Base-by-base conservation (phyloP, 2,113 vertebrate species). In the Isichthys henryi region DNA sequence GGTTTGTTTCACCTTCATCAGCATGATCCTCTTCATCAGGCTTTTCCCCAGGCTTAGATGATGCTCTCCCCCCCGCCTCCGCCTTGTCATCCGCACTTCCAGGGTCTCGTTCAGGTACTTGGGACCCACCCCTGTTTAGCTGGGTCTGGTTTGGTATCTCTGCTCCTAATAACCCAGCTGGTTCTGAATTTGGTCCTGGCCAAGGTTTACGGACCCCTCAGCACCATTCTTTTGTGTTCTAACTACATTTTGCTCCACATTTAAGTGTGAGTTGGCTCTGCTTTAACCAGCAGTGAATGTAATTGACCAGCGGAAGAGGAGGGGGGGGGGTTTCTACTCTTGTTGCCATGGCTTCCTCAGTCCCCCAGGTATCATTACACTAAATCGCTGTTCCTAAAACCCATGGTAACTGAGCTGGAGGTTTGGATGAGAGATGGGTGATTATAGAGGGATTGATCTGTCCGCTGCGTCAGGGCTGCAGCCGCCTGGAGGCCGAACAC, bases 21-120 rank as follows among this genome's bases (percentile, higher is more conserved):
- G 97, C 91, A 99, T 98, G 98, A 99, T 99, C 92, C 97, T 99
- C 87, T 99, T 99, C 91, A 99, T 99, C 90, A 95, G 98, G 50
- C 95, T 99, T 89, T 98, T 99, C 93, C 98, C 98, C 87, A 95
- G 97, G 88, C 96, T 99, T 49, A 97, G 97, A 93, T 99, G 96
- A 98, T 93, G 91, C 92, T 15, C 11, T 43, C 87, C 8, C 43
- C 62, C 45, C 5, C 21, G 3, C 52, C 35, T 39, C 17, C 53
- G 19, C 53, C 19, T 21, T 56, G 19, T 74, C 70, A 39, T 35
- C 58, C 7, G 23, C 23, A 74, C 66, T 15, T 31, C 66, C 31
- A 35, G 66, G 66, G 27, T 74, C 27, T 9, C 0, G 0, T 19
- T 39, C 27, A 77, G 31, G 3, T 5, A 11, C 31, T 13, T 39